These are phyloP conservation scores for Cosmia pyralina DNA, from an alignment of 2,888 invertebrate species.

Conservation along the genomic window DNA sequence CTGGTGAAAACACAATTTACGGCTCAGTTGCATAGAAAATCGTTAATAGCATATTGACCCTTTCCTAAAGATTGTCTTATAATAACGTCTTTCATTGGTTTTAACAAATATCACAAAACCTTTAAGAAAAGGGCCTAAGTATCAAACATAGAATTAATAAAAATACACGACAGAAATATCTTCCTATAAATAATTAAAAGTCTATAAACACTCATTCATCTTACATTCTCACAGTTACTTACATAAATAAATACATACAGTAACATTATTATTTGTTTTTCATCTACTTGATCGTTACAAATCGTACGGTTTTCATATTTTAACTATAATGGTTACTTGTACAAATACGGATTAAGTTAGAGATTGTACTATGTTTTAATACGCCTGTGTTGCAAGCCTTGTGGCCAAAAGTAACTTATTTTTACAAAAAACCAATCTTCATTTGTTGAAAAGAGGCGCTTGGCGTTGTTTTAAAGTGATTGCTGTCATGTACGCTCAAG, in stretches of 20 bases:
- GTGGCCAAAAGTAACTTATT: constrained; percentile 36
- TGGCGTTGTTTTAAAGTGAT: constrained; percentile 24
- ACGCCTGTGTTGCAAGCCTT: constrained; percentile 20
- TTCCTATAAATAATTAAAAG: constrained; percentile 56
- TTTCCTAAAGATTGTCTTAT: constrained; percentile 31
- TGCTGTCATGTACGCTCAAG: constrained; percentile 34
- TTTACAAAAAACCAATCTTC: constrained; percentile 38
- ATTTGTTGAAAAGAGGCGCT: constrained; percentile 35
- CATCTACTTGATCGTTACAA: constrained; percentile 63
- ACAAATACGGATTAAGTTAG: constrained; percentile 57
- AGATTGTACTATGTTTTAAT: constrained; percentile 65
- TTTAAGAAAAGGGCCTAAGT: constrained; percentile 14
- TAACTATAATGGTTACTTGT: constrained; percentile 58
- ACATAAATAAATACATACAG: constrained; percentile 63
- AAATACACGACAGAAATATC: constrained; percentile 33
- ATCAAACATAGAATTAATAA: not conserved
- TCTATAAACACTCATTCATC: constrained; percentile 45
- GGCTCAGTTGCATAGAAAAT: constrained; percentile 1
- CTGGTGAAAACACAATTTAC: constrained; percentile 9
- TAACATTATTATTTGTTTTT: constrained; percentile 56
- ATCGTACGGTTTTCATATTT: constrained; percentile 41
- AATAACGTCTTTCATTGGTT: constrained; percentile 52
- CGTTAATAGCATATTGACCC: constrained; percentile 6
- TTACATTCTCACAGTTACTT: constrained; percentile 57
- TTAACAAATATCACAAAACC: constrained; percentile 47